A percentile compares a stretch with the other conserved stretches of the same genome.
Conservation (phyloP, 2,113 vertebrate species). For the Seriola rivoliana region DNA sequence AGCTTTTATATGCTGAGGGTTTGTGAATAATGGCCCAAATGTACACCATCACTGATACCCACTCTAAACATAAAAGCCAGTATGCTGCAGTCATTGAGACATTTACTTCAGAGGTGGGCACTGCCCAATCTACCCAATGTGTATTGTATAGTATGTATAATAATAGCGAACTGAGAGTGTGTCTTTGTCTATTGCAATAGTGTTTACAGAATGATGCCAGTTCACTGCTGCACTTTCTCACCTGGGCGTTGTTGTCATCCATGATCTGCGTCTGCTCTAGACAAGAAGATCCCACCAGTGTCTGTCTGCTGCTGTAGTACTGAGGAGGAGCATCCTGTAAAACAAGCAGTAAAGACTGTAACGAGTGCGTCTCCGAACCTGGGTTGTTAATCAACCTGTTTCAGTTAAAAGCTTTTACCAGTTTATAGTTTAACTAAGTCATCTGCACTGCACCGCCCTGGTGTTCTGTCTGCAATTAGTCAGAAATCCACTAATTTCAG, state of each 20-base stretch:
- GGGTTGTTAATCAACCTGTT: conserved; percentile 17
- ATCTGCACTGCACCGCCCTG: neutral
- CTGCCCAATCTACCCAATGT: neutral
- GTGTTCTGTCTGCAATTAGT: conserved; percentile 46
- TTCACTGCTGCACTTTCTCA: conserved; percentile 47
- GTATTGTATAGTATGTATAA: neutral
- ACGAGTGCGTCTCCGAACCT: conserved; percentile 8
- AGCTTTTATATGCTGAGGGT: conserved; percentile 9
- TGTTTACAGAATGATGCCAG: neutral
- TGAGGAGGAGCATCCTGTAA: conserved; percentile 80
- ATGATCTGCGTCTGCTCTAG: conserved; percentile 63
- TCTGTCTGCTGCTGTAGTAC: conserved; percentile 88
- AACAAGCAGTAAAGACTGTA: conserved; percentile 14
- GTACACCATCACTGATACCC: neutral
- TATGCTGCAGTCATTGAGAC: neutral
- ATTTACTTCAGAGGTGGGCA: neutral
- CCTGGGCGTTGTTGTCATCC: conserved; percentile 70
- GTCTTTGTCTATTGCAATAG: neutral
- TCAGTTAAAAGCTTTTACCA: neutral
- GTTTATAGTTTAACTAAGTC: neutral
- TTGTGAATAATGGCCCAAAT: conserved; percentile 5
- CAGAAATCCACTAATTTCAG: conserved; percentile 63
- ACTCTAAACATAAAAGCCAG: neutral
- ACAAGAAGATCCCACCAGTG: conserved; percentile 80
- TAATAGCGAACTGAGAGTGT: neutral